Conservation (phyloP, 2,888 invertebrate genomes). For the Apotomis turbidana region DNA sequence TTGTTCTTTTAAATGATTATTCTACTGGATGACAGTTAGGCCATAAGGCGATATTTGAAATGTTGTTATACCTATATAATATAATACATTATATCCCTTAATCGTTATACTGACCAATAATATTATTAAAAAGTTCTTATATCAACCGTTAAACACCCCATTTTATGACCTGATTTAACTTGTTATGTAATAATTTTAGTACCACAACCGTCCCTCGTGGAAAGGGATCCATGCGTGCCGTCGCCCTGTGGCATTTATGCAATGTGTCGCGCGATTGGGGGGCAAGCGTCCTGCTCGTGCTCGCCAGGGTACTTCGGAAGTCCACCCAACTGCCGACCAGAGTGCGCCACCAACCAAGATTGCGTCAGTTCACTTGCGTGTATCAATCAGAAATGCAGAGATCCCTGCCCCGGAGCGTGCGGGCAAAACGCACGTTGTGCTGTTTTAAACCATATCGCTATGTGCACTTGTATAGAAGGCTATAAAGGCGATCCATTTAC, state of each 20-base stretch:
- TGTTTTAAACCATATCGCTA: constrained; percentile 85
- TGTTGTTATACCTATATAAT: too few species aligned
- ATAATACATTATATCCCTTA: too few species aligned
- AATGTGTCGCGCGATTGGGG: constrained; percentile 81
- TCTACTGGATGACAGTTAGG: too few species aligned
- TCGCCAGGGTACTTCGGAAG: constrained; percentile 84
- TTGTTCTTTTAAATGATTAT: too few species aligned
- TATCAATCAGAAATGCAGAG: constrained; percentile 85
- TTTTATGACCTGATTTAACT: neutral
- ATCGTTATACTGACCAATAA: too few species aligned
- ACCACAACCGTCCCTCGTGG: constrained; percentile 64
- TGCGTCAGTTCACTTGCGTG: constrained; percentile 87
- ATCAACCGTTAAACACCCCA: too few species aligned
- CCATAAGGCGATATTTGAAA: too few species aligned
- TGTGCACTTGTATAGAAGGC: constrained; percentile 84
- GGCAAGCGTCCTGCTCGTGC: constrained; percentile 86
- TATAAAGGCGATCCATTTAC: constrained; percentile 86
- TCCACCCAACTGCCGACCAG: constrained; percentile 87
- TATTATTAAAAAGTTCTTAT: too few species aligned
- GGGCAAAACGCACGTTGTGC: constrained; percentile 83
- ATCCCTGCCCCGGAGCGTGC: constrained; percentile 88
- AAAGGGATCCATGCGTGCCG: constrained; percentile 86
- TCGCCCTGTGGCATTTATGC: constrained; percentile 88
- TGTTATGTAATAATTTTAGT: constrained; percentile 54
- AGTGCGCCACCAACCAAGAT: constrained; percentile 87